These are phyloP conservation scores for Psilopsiagon aurifrons DNA, from an alignment of 2,113 vertebrate genomes.

Conservation along the genomic window DNA sequence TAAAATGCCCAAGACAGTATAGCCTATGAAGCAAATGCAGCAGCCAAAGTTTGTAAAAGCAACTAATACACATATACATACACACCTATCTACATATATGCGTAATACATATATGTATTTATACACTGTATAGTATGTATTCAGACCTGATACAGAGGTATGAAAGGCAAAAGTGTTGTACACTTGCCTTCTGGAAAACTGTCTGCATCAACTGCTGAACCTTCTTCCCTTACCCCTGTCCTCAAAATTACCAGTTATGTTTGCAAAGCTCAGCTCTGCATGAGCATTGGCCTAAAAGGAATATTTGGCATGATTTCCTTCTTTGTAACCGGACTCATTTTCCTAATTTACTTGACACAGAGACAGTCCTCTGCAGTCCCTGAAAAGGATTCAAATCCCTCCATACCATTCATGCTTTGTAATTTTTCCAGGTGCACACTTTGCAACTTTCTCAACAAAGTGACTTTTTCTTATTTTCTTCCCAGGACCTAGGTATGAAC, in stretches of 20 bases:
- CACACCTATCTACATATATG: neutral
- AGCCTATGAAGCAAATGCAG: neutral
- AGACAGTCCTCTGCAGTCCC: neutral
- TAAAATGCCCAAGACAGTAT: neutral
- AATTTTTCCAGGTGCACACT: neutral
- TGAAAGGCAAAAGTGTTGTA: neutral
- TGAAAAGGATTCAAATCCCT: neutral
- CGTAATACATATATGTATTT: neutral
- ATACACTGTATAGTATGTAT: neutral
- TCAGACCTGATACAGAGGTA: neutral
- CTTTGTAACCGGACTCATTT: neutral
- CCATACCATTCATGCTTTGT: neutral
- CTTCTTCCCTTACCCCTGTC: neutral
- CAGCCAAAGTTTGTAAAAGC: neutral
- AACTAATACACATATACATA: rapidly evolving
- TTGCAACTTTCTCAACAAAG: neutral
- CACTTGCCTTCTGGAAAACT: neutral
- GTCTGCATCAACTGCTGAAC: neutral
- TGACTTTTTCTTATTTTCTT: neutral
- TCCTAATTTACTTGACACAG: neutral
- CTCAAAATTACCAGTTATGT: neutral
- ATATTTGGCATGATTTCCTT: neutral
- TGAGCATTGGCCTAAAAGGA: neutral
- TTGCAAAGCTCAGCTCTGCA: neutral
- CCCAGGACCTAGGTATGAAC: neutral